Conservation (phyloP, 2,888 invertebrate genomes). For the Drosophila atripex region DNA sequence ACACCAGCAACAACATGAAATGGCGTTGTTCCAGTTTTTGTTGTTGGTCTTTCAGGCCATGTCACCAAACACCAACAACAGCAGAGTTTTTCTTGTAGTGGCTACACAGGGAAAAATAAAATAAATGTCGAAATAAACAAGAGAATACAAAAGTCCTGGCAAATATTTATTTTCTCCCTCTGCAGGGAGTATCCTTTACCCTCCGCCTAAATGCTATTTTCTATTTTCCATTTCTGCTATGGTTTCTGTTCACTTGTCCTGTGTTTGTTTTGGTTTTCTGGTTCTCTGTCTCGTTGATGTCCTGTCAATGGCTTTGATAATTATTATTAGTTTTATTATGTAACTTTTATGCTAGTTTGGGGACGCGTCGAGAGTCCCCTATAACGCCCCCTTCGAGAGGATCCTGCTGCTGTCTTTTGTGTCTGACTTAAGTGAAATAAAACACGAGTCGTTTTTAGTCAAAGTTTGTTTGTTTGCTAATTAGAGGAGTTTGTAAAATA, state of each 20-base stretch:
- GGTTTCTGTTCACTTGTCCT: constrained; percentile 29
- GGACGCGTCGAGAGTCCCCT: constrained; percentile 26
- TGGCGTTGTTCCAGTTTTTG: constrained; percentile 14
- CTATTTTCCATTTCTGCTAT: constrained; percentile 2
- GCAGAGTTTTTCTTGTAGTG: constrained; percentile 15
- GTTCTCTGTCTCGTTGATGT: constrained; percentile 46
- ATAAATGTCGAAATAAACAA: not conserved
- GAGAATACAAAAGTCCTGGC: not conserved
- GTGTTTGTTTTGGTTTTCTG: constrained; percentile 43
- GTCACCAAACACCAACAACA: constrained; percentile 21
- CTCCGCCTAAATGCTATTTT: constrained; percentile 5
- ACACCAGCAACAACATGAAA: constrained; percentile 38
- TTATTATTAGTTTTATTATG: constrained; percentile 81
- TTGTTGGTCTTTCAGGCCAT: constrained; percentile 24
- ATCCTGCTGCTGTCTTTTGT: constrained; percentile 9
- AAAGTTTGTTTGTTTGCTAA: constrained; percentile 51
- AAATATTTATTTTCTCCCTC: not conserved
- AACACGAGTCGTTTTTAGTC: constrained; percentile 11
- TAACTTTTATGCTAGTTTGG: constrained; percentile 68
- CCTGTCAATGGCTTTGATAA: constrained; percentile 78
- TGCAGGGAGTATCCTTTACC: not conserved
- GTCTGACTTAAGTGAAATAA: constrained; percentile 18
- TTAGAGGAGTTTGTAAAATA: constrained; percentile 39
- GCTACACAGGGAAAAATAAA: not conserved
- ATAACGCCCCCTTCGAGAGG: constrained; percentile 30